Conservation (phyloP, 2,797 vertebrate genomes). For the Erpetoichthys calabaricus region DNA sequence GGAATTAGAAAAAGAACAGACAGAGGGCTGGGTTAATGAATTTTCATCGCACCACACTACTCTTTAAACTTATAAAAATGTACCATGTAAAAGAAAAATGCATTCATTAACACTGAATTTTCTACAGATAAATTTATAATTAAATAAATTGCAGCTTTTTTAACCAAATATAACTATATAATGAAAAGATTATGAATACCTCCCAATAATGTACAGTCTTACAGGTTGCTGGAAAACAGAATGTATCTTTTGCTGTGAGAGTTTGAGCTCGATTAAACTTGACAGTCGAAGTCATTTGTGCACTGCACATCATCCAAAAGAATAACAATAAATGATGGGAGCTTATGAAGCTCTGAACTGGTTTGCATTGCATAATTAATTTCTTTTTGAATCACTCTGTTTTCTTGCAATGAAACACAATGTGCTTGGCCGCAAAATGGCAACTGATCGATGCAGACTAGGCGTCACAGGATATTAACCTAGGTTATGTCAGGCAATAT, state of each 20-base stretch:
- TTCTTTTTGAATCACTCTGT: conserved; percentile 39
- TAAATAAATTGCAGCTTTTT: too few species aligned
- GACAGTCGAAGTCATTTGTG: conserved; percentile 37
- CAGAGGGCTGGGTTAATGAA: too few species aligned
- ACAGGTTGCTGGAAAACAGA: neutral
- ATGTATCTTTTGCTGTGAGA: conserved; percentile 12
- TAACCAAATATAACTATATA: too few species aligned
- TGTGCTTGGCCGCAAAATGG: conserved; percentile 26
- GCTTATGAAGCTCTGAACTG: conserved; percentile 30
- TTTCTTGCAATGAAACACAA: conserved; percentile 45
- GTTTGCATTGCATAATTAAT: conserved; percentile 47
- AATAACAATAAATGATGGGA: conserved; percentile 44
- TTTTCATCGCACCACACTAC: too few species aligned
- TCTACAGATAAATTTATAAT: too few species aligned
- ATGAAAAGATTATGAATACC: too few species aligned
- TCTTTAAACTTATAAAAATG: too few species aligned
- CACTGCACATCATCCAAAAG: conserved; percentile 40
- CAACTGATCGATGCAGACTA: conserved; percentile 12
- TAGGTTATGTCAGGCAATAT: conserved; percentile 8
- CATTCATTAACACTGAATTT: too few species aligned
- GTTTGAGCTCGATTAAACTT: conserved; percentile 39
- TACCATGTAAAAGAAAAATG: too few species aligned
- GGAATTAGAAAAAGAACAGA: too few species aligned
- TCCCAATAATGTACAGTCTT: too few species aligned
- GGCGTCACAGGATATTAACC: conserved; percentile 9